Evolutionary conservation across 2,888 invertebrate genomes (phyloP).

Genomic region (Alviniconcha strummeri): DNA sequence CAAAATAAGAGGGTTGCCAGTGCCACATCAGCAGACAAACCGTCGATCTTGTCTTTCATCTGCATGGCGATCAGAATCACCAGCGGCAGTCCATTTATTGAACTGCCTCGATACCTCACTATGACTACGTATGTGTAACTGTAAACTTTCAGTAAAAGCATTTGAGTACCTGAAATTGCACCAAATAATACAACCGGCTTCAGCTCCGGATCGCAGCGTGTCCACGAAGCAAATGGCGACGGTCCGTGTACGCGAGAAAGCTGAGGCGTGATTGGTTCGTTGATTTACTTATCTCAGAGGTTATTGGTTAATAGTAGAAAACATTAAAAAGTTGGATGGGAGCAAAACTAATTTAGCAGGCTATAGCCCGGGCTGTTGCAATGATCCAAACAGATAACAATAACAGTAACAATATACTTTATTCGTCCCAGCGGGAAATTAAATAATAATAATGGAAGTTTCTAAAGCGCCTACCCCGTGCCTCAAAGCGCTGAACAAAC

Average conservation of each 20-base stretch:
- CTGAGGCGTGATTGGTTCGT: not conserved
- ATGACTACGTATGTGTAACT: too few species aligned
- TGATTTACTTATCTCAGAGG: not conserved
- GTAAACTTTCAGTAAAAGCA: not conserved
- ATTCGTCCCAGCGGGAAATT: not conserved
- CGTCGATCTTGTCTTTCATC: too few species aligned
- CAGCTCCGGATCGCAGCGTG: not conserved
- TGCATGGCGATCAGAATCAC: too few species aligned
- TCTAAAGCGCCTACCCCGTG: too few species aligned
- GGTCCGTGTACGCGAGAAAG: slow-evolving; percentile 6
- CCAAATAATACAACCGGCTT: not conserved
- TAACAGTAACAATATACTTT: not conserved
- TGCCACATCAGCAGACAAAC: too few species aligned
- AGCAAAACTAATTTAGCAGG: not conserved
- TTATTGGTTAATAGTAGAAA: not conserved
- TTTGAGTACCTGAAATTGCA: not conserved
- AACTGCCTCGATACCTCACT: too few species aligned
- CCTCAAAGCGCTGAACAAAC: not conserved
- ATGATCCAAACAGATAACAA: not conserved
- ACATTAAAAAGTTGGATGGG: not conserved
- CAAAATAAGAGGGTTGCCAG: too few species aligned
- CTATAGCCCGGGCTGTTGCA: not conserved
- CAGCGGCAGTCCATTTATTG: too few species aligned
- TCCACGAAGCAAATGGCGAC: slow-evolving; percentile 28
- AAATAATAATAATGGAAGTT: too few species aligned